Conservation (phyloP, 2,888 invertebrate genomes). For the Mactromeris polynyma region DNA sequence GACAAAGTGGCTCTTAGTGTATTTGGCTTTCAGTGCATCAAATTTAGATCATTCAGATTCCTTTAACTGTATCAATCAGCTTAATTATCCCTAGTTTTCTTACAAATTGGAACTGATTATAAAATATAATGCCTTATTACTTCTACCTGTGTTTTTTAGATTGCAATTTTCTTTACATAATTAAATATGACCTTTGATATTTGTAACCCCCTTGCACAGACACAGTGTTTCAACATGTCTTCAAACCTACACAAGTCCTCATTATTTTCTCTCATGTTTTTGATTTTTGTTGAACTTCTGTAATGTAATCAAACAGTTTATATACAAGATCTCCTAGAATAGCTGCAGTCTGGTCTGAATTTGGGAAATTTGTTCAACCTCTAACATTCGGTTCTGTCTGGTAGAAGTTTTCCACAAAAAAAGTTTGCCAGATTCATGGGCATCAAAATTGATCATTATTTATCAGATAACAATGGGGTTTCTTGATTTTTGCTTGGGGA, state of each 20-base stretch:
- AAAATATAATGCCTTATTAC: not conserved
- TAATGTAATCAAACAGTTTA: not conserved
- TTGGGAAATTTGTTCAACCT: not conserved
- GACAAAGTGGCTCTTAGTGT: not conserved
- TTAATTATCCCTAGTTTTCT: not conserved
- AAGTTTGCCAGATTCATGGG: slow-evolving; percentile 2
- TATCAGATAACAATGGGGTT: slow-evolving; percentile 51
- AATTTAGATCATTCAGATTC: not conserved
- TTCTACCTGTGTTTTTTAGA: not conserved
- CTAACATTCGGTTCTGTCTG: not conserved
- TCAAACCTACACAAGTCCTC: not conserved
- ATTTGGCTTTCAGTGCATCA: slow-evolving; percentile 1
- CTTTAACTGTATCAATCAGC: not conserved
- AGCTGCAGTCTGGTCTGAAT: not conserved
- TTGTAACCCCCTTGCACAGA: not conserved
- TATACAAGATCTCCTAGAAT: not conserved
- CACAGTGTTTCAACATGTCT: not conserved
- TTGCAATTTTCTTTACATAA: not conserved
- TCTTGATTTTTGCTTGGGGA: not conserved
- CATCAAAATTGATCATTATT: slow-evolving; percentile 30
- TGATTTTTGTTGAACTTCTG: not conserved
- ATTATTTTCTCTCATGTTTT: not conserved
- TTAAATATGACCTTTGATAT: not conserved
- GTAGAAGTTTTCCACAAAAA: not conserved
- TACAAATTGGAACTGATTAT: not conserved